Conservation (phyloP, 2,113 vertebrate species). For the Montifringilla adamsi region DNA sequence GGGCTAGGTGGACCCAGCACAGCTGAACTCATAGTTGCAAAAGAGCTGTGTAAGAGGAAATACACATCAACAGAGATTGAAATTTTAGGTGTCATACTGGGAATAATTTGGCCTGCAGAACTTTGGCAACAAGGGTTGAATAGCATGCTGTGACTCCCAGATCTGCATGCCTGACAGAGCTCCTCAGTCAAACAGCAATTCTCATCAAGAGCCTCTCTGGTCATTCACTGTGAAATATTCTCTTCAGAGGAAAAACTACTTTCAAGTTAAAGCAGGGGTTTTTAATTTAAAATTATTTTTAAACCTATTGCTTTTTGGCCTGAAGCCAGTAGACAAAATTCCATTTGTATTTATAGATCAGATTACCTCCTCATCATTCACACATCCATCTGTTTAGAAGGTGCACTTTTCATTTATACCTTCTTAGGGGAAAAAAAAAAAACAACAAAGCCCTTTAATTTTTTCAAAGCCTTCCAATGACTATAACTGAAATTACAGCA, state of each 20-base stretch:
- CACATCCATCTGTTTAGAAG: neutral
- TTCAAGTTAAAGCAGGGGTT: neutral
- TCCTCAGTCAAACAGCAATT: neutral
- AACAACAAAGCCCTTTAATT: neutral
- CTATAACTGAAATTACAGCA: neutral
- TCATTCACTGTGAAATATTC: neutral
- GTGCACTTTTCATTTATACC: neutral
- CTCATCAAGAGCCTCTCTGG: neutral
- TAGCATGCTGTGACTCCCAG: neutral
- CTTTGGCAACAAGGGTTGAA: neutral
- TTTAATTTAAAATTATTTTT: slow-evolving; percentile 10
- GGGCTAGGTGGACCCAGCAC: neutral
- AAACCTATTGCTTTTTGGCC: neutral
- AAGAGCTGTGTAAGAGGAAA: neutral
- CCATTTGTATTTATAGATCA: neutral
- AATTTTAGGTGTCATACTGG: neutral
- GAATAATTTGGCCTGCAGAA: slow-evolving; percentile 15
- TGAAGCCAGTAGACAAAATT: neutral
- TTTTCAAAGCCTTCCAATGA: neutral
- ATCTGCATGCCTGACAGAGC: neutral
- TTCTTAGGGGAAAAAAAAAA: neutral
- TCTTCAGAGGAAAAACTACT: neutral
- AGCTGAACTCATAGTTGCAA: neutral
- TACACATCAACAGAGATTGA: neutral
- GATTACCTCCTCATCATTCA: neutral